Percentiles rank a stretch among this genome's conserved stretches.
Conservation (phyloP, 2,113 vertebrate genomes). For the Callipepla squamata region DNA sequence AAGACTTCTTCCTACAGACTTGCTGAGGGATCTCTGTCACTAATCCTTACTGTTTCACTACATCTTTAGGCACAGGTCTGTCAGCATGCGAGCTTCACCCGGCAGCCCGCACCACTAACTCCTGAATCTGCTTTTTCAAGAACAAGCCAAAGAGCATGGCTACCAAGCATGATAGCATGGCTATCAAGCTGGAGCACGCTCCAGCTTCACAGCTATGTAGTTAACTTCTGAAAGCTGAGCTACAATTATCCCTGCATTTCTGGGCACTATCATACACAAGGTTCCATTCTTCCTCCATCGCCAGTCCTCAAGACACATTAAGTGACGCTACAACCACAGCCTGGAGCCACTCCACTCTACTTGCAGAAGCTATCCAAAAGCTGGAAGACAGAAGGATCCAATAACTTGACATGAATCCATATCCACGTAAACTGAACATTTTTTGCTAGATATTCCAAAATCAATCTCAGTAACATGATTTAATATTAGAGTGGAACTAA, state of each 20-base stretch:
- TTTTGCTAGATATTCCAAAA: slow-evolving; percentile 7
- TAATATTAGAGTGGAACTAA: background rate
- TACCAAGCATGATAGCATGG: too few species aligned
- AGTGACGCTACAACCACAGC: slow-evolving; percentile 47
- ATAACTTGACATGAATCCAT: background rate
- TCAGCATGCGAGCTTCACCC: background rate
- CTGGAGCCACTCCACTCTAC: background rate
- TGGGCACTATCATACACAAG: background rate
- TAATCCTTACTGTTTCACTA: background rate
- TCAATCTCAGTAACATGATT: background rate
- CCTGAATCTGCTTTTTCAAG: background rate
- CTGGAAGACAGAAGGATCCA: background rate
- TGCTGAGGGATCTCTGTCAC: background rate
- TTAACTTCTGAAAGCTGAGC: background rate
- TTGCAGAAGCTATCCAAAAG: background rate
- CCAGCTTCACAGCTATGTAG: background rate
- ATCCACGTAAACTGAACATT: background rate
- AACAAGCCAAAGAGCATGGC: background rate
- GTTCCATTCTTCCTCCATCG: slow-evolving; percentile 40
- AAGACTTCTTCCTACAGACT: background rate
- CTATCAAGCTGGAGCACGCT: too few species aligned
- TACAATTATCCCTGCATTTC: slow-evolving; percentile 49
- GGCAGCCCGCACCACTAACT: background rate
- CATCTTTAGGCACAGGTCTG: background rate
- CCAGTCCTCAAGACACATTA: slow-evolving; percentile 6